Percentiles rank a stretch among this genome's conserved stretches.
Conservation (phyloP, 2,888 invertebrate genomes). For the Melieria picta region DNA sequence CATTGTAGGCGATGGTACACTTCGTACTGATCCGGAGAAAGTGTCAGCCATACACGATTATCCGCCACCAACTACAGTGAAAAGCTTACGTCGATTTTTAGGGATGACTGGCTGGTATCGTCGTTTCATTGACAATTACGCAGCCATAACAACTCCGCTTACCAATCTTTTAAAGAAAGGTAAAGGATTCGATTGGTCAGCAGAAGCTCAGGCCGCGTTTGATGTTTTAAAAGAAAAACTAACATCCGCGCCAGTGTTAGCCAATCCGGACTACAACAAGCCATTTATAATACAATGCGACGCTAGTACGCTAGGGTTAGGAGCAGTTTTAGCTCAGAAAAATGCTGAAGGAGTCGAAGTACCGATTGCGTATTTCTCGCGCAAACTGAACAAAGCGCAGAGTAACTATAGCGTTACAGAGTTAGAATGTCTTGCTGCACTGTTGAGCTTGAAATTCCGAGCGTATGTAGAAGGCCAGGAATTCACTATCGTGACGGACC, state of each 20-base stretch:
- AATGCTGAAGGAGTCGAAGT: not conserved
- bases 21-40: slow-evolving; percentile 23
- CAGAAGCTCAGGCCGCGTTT: not conserved
- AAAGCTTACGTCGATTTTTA: slow-evolving; percentile 8
- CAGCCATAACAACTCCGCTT: slow-evolving; percentile 9
- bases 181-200: not conserved
- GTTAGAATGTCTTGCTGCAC: slow-evolving; percentile 19
- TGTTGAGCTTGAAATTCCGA: slow-evolving; percentile 16
- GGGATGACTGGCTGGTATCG: slow-evolving; percentile 23
- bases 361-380: slow-evolving; percentile 2
- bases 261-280: slow-evolving; percentile 1
- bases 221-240: not conserved
- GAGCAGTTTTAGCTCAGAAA: slow-evolving; percentile 7
- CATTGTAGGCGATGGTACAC: slow-evolving; percentile 22
- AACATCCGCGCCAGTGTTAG: not conserved
- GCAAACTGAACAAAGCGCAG: slow-evolving; percentile 34
- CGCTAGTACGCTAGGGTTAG: slow-evolving; percentile 8
- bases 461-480: slow-evolving; percentile 25
- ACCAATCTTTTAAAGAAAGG: slow-evolving; percentile 19
- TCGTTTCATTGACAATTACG: slow-evolving; percentile 8
- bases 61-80: slow-evolving; percentile 8
- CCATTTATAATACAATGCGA: slow-evolving; percentile 4
- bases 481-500: slow-evolving; percentile 17
- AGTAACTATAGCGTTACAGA: slow-evolving; percentile 33
- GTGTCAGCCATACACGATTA: not conserved